These are phyloP conservation scores for Drosophila mayaguana DNA, from an alignment of 2,888 invertebrate genomes.

Conservation along the genomic window DNA sequence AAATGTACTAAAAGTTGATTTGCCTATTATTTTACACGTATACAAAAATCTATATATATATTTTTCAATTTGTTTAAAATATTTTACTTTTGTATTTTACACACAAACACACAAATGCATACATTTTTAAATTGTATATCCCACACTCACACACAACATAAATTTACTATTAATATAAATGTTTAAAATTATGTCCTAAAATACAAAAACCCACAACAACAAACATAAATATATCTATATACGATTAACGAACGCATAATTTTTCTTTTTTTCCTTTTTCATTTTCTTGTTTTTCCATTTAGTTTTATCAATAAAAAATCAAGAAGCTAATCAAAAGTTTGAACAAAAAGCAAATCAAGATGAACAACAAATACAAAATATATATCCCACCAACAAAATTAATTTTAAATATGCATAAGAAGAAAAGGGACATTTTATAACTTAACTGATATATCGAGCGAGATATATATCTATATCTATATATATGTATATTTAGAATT, in stretches of 20 bases:
- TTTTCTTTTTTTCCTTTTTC: slow-evolving; percentile 25
- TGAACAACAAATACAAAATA: slow-evolving; percentile 75
- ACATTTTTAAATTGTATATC: slow-evolving; percentile 48
- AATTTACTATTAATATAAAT: slow-evolving; percentile 63
- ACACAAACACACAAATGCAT: slow-evolving; percentile 33
- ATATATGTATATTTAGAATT: slow-evolving; percentile 26
- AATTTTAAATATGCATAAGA: slow-evolving; percentile 62
- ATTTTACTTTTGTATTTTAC: slow-evolving; percentile 52
- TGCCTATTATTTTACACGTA: slow-evolving; percentile 40
- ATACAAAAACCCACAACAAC: slow-evolving; percentile 36
- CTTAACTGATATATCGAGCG: slow-evolving; percentile 4
- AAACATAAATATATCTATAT: slow-evolving; percentile 39
- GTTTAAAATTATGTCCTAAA: slow-evolving; percentile 65
- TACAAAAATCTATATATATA: not conserved
- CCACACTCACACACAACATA: slow-evolving; percentile 31
- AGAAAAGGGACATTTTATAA: slow-evolving; percentile 24
- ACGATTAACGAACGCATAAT: slow-evolving; percentile 52
- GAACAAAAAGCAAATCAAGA: slow-evolving; percentile 41
- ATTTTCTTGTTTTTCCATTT: not conserved
- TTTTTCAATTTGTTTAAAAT: slow-evolving; percentile 23
- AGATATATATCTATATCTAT: slow-evolving; percentile 18
- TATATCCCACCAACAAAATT: slow-evolving; percentile 80
- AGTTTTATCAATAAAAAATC: slow-evolving; percentile 5
- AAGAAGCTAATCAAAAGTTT: slow-evolving; percentile 43
- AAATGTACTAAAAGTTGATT: slow-evolving; percentile 35